Evolutionary conservation across 2,888 invertebrate species (phyloP), one percentile per base, ranked within the genome.

Genomic region (Peribatodes rhomboidaria): DNA sequence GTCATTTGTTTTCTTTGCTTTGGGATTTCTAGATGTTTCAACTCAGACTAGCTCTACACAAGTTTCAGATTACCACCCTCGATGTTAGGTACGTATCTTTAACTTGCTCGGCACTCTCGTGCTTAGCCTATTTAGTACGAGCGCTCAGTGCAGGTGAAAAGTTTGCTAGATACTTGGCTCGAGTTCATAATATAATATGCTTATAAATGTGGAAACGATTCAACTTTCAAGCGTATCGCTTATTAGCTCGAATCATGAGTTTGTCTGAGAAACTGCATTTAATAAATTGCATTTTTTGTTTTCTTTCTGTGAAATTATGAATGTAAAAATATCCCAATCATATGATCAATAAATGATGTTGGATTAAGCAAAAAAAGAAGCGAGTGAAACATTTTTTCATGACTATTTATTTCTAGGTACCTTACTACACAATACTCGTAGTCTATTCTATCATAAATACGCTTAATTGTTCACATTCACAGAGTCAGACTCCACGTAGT

Each of bases 161-260:
- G 33, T 33, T 50, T 50, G 35, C 18, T 50, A 16, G 18, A 50
- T 18, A 50, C 50, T 50, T 50, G 35, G 50, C 50, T 50, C 11
- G 9, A 50, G 20, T 50, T 35, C n/a, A 50, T 35, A 18, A 35
- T n/a, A n/a, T n/a, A n/a, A n/a, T n/a, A 33, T 49, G 20, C 7
- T n/a, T 35, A 18, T 33, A 16, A 33, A 33, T 18, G 35, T 37
- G 20, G 27, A 50, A 50, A 37, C 18, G 50, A 35, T 35, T 35
- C 8, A 50, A 50, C 35, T 37, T n/a, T 20, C 8, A 35, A 37
- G 35, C 8, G 8, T 6, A 4, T 20, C 11, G 35, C 50, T 50
- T 35, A 50, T 50, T 50, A 50, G 13, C 50, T 37, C 8, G 35
- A 13, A n/a, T 20, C 50, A 18, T 9, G n/a, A 22, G 7, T 22